Conservation (phyloP, 1,140 invertebrate genomes). For the Apis dorsata region DNA sequence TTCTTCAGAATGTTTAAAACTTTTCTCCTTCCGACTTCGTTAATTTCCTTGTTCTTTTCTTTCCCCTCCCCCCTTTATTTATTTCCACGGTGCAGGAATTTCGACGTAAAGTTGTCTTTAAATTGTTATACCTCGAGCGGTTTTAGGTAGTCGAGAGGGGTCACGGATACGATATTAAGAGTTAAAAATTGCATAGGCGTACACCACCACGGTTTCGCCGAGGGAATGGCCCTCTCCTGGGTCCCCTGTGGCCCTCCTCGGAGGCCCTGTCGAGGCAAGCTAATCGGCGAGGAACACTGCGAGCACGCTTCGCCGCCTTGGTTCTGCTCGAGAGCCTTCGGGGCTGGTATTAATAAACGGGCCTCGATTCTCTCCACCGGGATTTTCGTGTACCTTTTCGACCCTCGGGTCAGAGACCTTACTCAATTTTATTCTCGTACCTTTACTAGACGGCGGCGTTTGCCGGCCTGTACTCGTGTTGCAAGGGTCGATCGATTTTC, state of each 20-base stretch:
- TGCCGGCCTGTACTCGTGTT: neutral
- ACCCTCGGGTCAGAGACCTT: constrained; percentile 7
- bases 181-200: constrained; percentile 57
- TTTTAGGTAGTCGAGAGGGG: neutral
- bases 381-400: constrained; percentile 52
- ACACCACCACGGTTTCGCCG: constrained; percentile 30
- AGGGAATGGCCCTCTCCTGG: constrained; percentile 7
- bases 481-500: neutral
- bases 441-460: constrained; percentile 4
- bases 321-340: constrained; percentile 55
- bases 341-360: constrained; percentile 65
- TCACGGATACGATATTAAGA: constrained; percentile 46
- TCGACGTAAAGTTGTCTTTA: constrained; percentile 8
- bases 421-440: constrained; percentile 32
- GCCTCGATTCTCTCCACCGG: constrained; percentile 32
- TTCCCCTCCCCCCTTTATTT: neutral
- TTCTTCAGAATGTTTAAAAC: neutral
- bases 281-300: constrained; percentile 69
- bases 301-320: constrained; percentile 66
- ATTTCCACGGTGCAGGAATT: neutral
- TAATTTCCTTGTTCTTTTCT: neutral
- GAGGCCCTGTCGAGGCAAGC: constrained; percentile 56
- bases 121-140: neutral
- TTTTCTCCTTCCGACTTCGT: neutral
- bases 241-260: constrained; percentile 15